Base-by-base conservation (phyloP, 2,113 vertebrate genomes). In the Alaudala cheleensis region DNA sequence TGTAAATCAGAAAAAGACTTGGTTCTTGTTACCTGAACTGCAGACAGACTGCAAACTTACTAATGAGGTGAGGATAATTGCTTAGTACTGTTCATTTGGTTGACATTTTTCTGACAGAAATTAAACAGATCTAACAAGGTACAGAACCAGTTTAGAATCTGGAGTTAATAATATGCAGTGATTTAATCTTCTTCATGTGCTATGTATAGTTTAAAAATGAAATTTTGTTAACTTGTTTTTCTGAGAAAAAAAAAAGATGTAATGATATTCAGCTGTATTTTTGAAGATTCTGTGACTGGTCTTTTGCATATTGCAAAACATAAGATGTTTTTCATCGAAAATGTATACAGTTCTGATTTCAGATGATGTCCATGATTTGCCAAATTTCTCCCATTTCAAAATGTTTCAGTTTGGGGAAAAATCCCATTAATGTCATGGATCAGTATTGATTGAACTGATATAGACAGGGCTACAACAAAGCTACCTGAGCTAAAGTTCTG, bases 81-180 rank as follows among this genome's bases (percentile, higher is more conserved):
- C 50, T 88, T 61, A 77, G 66, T 42, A 65, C 31, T 73, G 34
- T 88, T 90, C 71, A 70, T 66, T 76, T 88, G 51, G 50, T 47
- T 93, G 56, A 80, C 72, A 89, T 72, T 79, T 85, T 90, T 60
- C 73, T 88, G 47, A 60, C 70, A 89, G 50, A 62, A 92, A 81
- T 31, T 12, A 45, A 86, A 89, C 12, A 65, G 42, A 33, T 57
- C 82, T 80, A 87, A 89, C 33, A 87, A 65, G 37, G 45, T 64
- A 81, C 45, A 79, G 77, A 57, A 26, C 6, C 23, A 50, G 14
- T 69, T 85, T 77, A 79, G 37, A 57, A 72, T 66, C 11, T 26
- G 57, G 28, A 91, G 66, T 42, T 81, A 86, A 78, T 25, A 87
- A 56, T 26, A 78, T 37, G 25, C 49, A 64, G 53, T n/a, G 44